Conservation (phyloP, 2,113 vertebrate species). For the Poeciliopsis retropinna region DNA sequence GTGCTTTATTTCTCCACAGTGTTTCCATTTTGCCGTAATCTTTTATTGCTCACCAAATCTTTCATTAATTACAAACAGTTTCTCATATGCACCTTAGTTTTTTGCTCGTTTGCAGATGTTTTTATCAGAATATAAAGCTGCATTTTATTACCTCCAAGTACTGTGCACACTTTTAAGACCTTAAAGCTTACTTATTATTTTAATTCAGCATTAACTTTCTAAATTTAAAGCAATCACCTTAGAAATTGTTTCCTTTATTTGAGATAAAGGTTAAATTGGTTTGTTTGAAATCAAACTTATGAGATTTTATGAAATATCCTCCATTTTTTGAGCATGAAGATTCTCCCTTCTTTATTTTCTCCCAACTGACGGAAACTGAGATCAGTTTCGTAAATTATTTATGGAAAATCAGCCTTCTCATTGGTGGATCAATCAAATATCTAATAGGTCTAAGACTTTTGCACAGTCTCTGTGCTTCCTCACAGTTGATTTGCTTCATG, state of each 20-base stretch:
- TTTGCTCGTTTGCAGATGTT: background rate
- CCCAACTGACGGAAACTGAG: background rate
- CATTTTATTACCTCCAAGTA: conserved; percentile 16
- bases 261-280: background rate
- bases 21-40: background rate
- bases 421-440: background rate
- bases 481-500: conserved; percentile 35
- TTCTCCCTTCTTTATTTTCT: background rate
- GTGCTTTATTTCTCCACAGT: background rate
- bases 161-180: conserved; percentile 16
- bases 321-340: too few species aligned
- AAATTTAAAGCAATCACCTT: background rate
- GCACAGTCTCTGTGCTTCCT: conserved; percentile 7
- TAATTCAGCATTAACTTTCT: background rate
- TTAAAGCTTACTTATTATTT: background rate
- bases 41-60: background rate
- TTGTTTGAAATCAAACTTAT: background rate
- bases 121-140: conserved; percentile 31
- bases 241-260: background rate
- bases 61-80: background rate
- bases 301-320: too few species aligned
- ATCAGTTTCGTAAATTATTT: background rate
- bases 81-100: background rate
- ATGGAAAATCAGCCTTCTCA: background rate
- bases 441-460: conserved; percentile 3